Percentiles rank a stretch among this genome's conserved stretches.
Evolutionary conservation across 2,113 vertebrate genomes (phyloP).

Genomic region (Nothobranchius kuhntae): DNA sequence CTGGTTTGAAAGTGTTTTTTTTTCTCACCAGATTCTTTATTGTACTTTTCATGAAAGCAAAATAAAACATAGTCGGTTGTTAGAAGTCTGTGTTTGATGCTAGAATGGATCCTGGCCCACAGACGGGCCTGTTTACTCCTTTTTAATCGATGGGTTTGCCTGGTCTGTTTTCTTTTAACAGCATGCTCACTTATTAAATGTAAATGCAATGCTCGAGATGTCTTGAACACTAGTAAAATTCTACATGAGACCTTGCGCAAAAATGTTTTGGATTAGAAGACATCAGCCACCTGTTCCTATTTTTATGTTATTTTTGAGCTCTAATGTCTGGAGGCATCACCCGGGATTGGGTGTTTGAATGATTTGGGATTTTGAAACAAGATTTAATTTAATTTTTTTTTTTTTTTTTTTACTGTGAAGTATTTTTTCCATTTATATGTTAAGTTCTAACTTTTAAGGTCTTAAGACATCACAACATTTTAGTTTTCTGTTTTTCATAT

Average conservation of each 20-base stretch:
- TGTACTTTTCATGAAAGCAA: slow-evolving; percentile 59
- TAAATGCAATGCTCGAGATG: slow-evolving; percentile 70
- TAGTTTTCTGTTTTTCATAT: neutral
- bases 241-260: slow-evolving; percentile 10
- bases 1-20: slow-evolving; percentile 30
- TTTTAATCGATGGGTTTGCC: slow-evolving; percentile 41
- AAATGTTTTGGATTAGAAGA: slow-evolving; percentile 30
- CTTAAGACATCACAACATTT: neutral
- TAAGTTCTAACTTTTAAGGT: slow-evolving; percentile 20
- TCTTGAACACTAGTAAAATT: slow-evolving; percentile 62
- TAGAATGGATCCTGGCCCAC: slow-evolving; percentile 47
- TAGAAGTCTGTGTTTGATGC: slow-evolving; percentile 66
- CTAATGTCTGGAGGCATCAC: slow-evolving; percentile 27
- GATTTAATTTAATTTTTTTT: slow-evolving; percentile 17
- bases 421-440: slow-evolving; percentile 17
- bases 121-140: slow-evolving; percentile 18
- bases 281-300: slow-evolving; percentile 5
- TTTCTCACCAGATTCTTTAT: slow-evolving; percentile 30
- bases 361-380: too few species aligned
- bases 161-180: slow-evolving; percentile 63
- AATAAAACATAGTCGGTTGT: slow-evolving; percentile 58
- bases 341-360: neutral
- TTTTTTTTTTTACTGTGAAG: slow-evolving; percentile 42
- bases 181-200: slow-evolving; percentile 78
- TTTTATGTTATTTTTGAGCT: slow-evolving; percentile 28